Evolutionary conservation across 2,113 vertebrate species (phyloP), one percentile per base, ranked within the genome.

Genomic region (Chauna torquata): DNA sequence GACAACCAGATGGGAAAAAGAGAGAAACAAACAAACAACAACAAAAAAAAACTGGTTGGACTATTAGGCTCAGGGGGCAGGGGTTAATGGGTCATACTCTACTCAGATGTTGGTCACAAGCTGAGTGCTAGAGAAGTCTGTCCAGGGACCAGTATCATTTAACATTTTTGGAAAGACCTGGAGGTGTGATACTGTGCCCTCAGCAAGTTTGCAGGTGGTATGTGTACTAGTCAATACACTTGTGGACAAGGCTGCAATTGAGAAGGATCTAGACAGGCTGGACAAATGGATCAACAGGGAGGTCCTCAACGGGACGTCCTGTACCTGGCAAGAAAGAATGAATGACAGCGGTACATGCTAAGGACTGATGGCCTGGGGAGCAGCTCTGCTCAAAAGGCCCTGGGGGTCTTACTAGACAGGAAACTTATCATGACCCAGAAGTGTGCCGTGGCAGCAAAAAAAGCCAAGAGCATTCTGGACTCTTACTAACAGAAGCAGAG

Each of bases 201-300:
- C 40, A 30, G 27, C 28, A 65, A 44, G 13, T 40, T 70, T 78
- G n/a, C 23, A 78, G 30, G 23, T 50, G 14, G 22, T n/a, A 52
- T 40, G 30, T 66, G 34, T 22, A 30, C 9, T 9, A 24, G 12
- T n/a, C 45, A 30, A 3, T 55, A 32, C 0, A 0, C 23, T 59
- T 0, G 0, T 78, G 11, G 5, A 38, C 17, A 74, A 12, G 11
- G 25, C 27, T 54, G 38, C 30, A 6, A 28, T 16, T 2, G 6
- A 38, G 18, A 3, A 62, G 2, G 4, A 42, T 36, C 12, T 81
- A 49, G 54, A n/a, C 7, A 76, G 52, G 25, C 20, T 82, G 20
- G 19, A 42, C 22, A 34, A 80, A 66, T 32, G 6, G 12, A 32
- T 61, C 42, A 83, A 25, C 34, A 54, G 19, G 28, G 54, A 55